Base-by-base conservation (phyloP, 2,113 vertebrate genomes). In the Notiomystis cincta region DNA sequence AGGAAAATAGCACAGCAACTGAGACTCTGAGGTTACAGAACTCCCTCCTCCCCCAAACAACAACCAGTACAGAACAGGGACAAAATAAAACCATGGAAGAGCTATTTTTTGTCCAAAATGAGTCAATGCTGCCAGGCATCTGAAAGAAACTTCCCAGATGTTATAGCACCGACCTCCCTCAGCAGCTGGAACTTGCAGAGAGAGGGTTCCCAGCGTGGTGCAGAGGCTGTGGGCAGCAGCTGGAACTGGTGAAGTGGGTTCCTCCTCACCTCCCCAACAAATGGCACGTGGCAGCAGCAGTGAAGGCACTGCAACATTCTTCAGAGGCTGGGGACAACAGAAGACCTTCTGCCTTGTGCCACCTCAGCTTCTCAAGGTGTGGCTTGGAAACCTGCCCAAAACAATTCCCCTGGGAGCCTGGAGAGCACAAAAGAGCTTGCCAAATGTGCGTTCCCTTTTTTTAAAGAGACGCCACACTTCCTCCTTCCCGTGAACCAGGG, bases 351-450 rank as follows among this genome's bases (percentile, higher is more conserved):
- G 33, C 27, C 33, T 60, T 23, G 7, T 23, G 33, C 22, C 10
- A 13, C 10, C 10, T 77, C 18, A 51, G 27, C 33, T 67, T 58
- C 53, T 60, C 33, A 23, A 28, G 23, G 2, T 87, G 12, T 60
- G 28, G 60, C 22, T 60, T 33, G 15, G 8, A 77, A 14, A 51
- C 11, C 18, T 44, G 17, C 25, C 21, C 7, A 50, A 51, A 76
- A 13, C 17, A 37, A 10, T 3, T 2, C 7, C 11, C 14, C 12
- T 0, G 0, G 44, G 17, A 31, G 6, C 5, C 53, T 0, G 0
- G 62, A 77, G 33, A 3, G 11, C 69, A 8, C 21, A 37, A 37
- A 33, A 38, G 54, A 44, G 7, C 11, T 66, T 42, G 13, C 31
- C 2, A 2, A 0, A 0, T 37, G 9, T 27, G 11, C 4, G 1